These are phyloP conservation scores for Girardinus metallicus DNA, from an alignment of 2,797 vertebrate genomes.

Conservation along the genomic window DNA sequence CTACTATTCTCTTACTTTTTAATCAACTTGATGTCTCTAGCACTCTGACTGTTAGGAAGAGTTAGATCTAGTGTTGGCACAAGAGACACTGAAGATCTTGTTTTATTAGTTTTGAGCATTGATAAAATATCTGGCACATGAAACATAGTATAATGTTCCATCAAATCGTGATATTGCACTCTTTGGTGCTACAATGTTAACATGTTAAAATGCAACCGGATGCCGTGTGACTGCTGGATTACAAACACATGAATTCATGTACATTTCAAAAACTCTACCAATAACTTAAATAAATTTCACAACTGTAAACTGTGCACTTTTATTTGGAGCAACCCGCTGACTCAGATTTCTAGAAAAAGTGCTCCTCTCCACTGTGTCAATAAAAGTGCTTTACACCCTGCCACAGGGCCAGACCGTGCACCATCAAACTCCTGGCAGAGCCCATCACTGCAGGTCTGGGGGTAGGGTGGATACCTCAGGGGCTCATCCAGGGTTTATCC, in stretches of 20 bases:
- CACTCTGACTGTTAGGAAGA: neutral
- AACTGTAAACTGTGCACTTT: conserved; percentile 40
- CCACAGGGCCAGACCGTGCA: conserved; percentile 57
- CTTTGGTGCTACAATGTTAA: neutral
- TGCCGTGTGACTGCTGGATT: conserved; percentile 7
- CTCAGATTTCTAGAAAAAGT: conserved; percentile 62
- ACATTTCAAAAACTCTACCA: conserved; percentile 33
- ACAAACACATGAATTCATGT: conserved; percentile 39
- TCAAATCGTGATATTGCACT: neutral
- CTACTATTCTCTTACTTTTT: neutral
- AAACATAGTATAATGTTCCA: neutral
- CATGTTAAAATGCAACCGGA: neutral
- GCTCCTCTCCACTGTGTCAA: conserved; percentile 68
- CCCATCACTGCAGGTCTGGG: conserved; percentile 47
- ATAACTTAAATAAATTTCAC: conserved; percentile 54
- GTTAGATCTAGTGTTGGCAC: neutral
- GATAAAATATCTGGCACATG: neutral
- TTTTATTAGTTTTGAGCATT: neutral
- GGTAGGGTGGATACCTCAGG: conserved; percentile 40
- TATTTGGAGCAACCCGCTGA: conserved; percentile 71
- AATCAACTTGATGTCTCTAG: neutral
- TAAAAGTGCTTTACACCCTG: conserved; percentile 62
- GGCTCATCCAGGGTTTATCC: conserved; percentile 62
- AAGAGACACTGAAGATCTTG: neutral
- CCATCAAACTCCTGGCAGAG: conserved; percentile 67